These are phyloP conservation scores for Neoniphon sammara DNA, from an alignment of 2,797 vertebrate genomes.

Conservation along the genomic window DNA sequence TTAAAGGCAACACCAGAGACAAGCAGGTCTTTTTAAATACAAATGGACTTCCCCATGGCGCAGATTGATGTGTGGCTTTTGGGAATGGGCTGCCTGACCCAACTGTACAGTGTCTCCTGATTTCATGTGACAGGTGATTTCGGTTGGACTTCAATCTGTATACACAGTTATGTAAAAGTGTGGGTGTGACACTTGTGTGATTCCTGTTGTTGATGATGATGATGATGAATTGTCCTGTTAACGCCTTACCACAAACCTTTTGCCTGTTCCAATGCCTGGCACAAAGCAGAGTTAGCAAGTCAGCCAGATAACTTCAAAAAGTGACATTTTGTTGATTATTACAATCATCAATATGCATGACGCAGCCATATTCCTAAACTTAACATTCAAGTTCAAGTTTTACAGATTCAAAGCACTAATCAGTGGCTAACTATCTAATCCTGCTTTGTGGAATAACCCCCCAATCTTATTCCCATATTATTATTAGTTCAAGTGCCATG, in stretches of 20 bases:
- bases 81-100: not conserved
- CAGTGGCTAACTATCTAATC: too few species aligned
- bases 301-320: too few species aligned
- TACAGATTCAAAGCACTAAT: too few species aligned
- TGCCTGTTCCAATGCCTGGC: slow-evolving; percentile 50
- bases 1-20: not conserved
- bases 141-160: slow-evolving; percentile 30
- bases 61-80: not conserved
- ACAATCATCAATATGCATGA: too few species aligned
- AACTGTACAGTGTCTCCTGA: slow-evolving; percentile 5
- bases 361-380: too few species aligned
- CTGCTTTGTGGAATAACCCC: too few species aligned
- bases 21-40: slow-evolving; percentile 14
- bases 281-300: too few species aligned
- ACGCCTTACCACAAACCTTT: slow-evolving; percentile 61
- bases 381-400: too few species aligned
- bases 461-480: slow-evolving; percentile 30
- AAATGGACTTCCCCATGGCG: not conserved
- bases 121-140: slow-evolving; percentile 21
- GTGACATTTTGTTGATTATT: too few species aligned
- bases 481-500: slow-evolving; percentile 55
- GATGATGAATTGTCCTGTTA: slow-evolving; percentile 22
- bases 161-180: slow-evolving; percentile 23
- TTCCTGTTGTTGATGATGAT: not conserved
- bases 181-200: slow-evolving; percentile 12